Conservation (phyloP, 2,797 vertebrate species). For the Psittacula derbiana region DNA sequence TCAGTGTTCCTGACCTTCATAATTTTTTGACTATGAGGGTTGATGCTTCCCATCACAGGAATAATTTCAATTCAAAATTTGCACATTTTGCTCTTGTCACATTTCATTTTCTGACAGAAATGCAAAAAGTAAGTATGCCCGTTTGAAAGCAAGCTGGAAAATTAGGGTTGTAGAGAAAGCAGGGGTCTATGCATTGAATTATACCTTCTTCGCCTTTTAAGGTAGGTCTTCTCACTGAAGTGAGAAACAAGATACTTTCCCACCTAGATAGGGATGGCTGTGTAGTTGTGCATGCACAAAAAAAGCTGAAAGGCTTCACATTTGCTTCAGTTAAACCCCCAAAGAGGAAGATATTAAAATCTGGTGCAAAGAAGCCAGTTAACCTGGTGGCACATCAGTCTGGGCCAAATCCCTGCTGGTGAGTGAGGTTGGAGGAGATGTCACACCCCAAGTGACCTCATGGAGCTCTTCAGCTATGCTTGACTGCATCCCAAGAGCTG, state of each 20-base stretch:
- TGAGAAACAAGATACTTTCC: not conserved
- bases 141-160: not conserved
- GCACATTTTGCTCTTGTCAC: not conserved
- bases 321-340: not conserved
- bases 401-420: not conserved
- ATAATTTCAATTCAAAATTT: not conserved
- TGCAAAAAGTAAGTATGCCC: not conserved
- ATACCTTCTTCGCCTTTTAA: not conserved
- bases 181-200: not conserved
- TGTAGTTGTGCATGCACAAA: not conserved
- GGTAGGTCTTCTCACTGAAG: not conserved
- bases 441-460: not conserved
- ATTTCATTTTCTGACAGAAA: not conserved
- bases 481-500: not conserved
- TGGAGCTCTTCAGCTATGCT: not conserved
- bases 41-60: not conserved
- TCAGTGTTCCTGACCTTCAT: not conserved
- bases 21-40: not conserved
- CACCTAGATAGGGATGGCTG: not conserved
- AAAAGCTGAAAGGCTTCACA: not conserved
- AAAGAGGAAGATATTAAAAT: not conserved
- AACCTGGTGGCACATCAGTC: not conserved
- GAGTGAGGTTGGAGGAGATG: rapidly evolving
- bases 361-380: not conserved
- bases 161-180: not conserved